A percentile compares a stretch with the other conserved stretches of the same genome.
phyloP scores from a whole-genome alignment of 37 sponge, comb jelly and placozoan species.

The Oscarella lobularis region DNA sequence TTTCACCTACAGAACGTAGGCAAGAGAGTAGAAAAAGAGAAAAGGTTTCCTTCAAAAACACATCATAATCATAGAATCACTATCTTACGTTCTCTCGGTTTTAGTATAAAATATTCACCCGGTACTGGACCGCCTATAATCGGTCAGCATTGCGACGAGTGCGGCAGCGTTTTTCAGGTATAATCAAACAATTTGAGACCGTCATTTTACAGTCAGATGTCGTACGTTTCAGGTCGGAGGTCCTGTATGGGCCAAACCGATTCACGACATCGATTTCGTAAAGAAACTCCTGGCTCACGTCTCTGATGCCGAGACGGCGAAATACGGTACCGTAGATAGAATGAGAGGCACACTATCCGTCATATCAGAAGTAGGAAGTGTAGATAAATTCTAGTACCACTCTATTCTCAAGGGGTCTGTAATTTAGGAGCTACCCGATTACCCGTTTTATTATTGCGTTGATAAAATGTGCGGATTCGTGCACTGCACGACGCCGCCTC shows the following conservation, averaged over 20 bases:
- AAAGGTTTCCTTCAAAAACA: no score
- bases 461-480: slow-evolving; percentile 58
- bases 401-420: slow-evolving; percentile 2
- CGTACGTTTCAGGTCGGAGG: slow-evolving; percentile 69
- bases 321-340: slow-evolving; percentile 47
- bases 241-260: slow-evolving; percentile 83
- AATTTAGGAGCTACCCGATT: slow-evolving; percentile 82
- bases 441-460: slow-evolving; percentile 70
- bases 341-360: slow-evolving; percentile 76
- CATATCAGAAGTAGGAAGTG: slow-evolving; percentile 40
- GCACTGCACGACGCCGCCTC: slow-evolving; percentile 58
- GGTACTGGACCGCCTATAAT: slow-evolving; percentile 71
- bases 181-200: no score
- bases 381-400: slow-evolving; percentile 15
- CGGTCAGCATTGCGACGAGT: slow-evolving; percentile 54
- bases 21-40: slow-evolving; percentile 24
- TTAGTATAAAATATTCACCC: slow-evolving; percentile 42
- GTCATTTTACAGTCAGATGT: no score
- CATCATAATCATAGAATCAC: no score
- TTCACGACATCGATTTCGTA: slow-evolving; percentile 81
- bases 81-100: no score
- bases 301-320: not conserved
- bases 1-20: slow-evolving; percentile 76
- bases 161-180: slow-evolving; percentile 42
- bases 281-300: slow-evolving; percentile 20